Evolutionary conservation across 2,888 invertebrate genomes (phyloP).

Genomic region (Buathra laborator): DNA sequence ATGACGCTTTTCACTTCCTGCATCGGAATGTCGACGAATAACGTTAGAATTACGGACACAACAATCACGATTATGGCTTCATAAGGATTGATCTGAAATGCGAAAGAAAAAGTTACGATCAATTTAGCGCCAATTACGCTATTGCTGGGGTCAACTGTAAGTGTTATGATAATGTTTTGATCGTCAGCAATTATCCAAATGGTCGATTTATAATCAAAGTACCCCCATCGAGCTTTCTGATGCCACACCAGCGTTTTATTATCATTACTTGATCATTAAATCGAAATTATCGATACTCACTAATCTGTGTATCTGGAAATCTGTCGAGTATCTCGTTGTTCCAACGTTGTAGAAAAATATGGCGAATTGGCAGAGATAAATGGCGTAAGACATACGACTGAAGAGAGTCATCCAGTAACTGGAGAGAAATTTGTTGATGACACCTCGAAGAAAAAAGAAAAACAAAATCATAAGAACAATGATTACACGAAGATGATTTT

Average conservation of each 20-base stretch:
- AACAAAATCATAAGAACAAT: background rate
- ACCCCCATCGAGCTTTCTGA: no score
- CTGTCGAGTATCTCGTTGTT: constrained; percentile 87
- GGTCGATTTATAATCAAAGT: no score
- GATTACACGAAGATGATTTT: no score
- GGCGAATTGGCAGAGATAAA: constrained; percentile 89
- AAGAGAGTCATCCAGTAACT: constrained; percentile 87
- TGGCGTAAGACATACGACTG: constrained; percentile 89
- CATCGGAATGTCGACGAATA: constrained; percentile 89
- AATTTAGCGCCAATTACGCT: background rate
- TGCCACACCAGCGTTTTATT: background rate
- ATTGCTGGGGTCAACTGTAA: no score
- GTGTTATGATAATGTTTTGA: background rate
- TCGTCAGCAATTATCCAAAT: background rate
- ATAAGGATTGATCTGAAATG: constrained; percentile 87
- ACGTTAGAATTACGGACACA: constrained; percentile 87
- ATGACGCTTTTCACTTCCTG: constrained; percentile 86
- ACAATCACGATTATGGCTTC: constrained; percentile 87
- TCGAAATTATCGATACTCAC: constrained; percentile 84
- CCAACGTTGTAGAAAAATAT: constrained; percentile 89
- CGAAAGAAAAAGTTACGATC: constrained; percentile 34
- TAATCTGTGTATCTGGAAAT: constrained; percentile 87
- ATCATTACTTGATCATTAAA: background rate
- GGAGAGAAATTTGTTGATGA: constrained; percentile 86
- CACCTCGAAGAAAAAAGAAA: constrained; percentile 82